Evolutionary conservation across 2,113 vertebrate species (phyloP).

Genomic region (Onychostruthus taczanowskii): DNA sequence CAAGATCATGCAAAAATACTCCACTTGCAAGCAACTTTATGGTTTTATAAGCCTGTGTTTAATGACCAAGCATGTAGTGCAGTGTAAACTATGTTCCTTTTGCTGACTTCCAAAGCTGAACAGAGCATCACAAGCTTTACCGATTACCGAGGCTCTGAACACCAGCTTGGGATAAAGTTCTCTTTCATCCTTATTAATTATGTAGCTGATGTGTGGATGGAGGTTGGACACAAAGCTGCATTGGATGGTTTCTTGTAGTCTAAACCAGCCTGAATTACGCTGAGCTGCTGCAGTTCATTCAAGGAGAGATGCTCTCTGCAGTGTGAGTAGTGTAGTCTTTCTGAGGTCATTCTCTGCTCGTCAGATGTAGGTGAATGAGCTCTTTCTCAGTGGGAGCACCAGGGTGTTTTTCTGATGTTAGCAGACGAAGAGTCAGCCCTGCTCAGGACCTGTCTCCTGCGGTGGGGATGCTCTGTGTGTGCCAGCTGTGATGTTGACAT

Average conservation of each 20-base stretch:
- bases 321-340: background rate
- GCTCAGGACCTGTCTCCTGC: background rate
- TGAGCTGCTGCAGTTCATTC: background rate
- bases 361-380: background rate
- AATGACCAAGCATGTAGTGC: background rate
- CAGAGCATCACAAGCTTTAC: background rate
- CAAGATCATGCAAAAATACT: background rate
- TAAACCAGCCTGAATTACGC: background rate
- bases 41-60: background rate
- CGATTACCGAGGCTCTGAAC: background rate
- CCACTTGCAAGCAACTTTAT: background rate
- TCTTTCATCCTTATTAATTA: constrained; percentile 24
- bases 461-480: background rate
- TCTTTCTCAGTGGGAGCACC: background rate
- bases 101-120: background rate
- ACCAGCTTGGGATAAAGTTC: background rate
- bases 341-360: background rate
- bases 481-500: background rate
- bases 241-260: background rate
- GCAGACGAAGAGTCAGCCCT: background rate
- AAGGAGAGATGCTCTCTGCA: background rate
- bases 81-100: background rate
- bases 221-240: background rate
- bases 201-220: background rate
- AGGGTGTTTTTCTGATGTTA: background rate